Percentiles rank a stretch among this genome's conserved stretches.
These are phyloP conservation scores for Lasaia peninsularis DNA, from an alignment of 1,140 invertebrate species.

Conservation along the genomic window DNA sequence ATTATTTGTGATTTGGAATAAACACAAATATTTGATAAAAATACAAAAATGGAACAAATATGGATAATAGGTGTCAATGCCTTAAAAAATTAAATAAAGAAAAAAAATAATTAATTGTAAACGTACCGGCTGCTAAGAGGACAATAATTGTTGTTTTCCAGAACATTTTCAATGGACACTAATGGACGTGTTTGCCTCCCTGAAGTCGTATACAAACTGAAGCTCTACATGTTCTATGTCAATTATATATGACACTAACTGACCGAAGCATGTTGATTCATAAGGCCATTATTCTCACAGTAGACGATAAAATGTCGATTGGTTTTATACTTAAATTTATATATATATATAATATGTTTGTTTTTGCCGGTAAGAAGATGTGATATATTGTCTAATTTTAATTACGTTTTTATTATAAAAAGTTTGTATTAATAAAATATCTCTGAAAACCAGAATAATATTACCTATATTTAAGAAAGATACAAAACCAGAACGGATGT, in stretches of 20 bases:
- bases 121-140: conserved; percentile 41
- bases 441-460: no score
- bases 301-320: conserved; percentile 20
- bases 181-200: conserved; percentile 15
- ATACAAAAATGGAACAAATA: no score
- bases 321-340: not conserved
- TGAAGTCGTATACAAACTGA: conserved; percentile 36
- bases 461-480: no score
- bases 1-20: no score
- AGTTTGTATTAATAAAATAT: no score
- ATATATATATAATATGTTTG: no score
- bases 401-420: no score
- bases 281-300: conserved; percentile 26
- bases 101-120: not conserved
- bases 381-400: no score
- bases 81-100: not conserved
- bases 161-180: conserved; percentile 29
- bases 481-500: no score
- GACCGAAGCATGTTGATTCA: conserved; percentile 22
- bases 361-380: no score
- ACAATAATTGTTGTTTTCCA: conserved; percentile 36
- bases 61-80: no score
- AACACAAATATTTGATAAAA: no score
- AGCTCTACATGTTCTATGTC: conserved; percentile 21
- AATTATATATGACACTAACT: conserved; percentile 36